Conservation (phyloP, 2,113 vertebrate species). For the Larimichthys crocea region DNA sequence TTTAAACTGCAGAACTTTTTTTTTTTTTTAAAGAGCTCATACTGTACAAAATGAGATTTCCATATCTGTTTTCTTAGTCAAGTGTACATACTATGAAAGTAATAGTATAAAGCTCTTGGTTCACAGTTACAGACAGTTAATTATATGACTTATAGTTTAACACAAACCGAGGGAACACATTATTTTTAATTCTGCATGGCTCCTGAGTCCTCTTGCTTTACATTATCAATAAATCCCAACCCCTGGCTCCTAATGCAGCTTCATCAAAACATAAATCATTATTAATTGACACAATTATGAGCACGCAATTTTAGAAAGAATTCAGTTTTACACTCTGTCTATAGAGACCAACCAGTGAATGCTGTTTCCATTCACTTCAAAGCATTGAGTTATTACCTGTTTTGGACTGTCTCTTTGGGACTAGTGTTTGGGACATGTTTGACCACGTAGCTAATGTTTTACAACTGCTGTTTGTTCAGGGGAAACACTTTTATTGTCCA, state of each 20-base stretch:
- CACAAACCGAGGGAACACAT: background rate
- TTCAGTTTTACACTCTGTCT: background rate
- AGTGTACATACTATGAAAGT: no score
- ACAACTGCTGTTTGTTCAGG: no score
- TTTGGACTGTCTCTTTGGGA: no score
- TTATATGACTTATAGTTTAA: background rate
- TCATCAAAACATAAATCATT: background rate
- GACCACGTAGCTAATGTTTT: no score
- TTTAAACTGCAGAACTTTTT: background rate
- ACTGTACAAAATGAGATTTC: no score
- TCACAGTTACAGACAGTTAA: background rate
- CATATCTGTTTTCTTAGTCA: no score
- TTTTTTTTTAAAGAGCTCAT: no score
- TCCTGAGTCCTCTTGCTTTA: background rate
- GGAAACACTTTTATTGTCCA: no score
- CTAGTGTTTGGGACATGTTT: no score
- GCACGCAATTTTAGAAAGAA: background rate
- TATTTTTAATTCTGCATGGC: background rate
- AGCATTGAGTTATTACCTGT: background rate
- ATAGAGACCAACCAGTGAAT: no score
- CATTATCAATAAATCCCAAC: background rate
- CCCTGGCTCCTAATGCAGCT: background rate
- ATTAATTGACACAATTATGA: background rate
- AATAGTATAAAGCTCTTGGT: background rate
- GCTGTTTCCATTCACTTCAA: background rate